phyloP scores from a whole-genome alignment of 2,888 invertebrate species.

The Tromatobia lineatoria region DNA sequence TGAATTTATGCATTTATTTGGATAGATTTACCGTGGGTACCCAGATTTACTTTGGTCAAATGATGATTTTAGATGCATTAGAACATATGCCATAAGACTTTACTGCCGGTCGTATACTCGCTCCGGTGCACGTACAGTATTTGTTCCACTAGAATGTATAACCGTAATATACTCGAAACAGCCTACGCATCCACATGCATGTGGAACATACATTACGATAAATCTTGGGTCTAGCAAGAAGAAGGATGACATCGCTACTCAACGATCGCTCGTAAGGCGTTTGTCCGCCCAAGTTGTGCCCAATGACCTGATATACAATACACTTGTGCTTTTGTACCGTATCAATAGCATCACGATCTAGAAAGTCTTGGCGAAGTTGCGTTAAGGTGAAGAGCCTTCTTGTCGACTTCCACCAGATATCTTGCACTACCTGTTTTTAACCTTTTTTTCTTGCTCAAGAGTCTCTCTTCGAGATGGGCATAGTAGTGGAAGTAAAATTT shows the following conservation, averaged over 20 bases:
- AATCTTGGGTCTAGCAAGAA: conserved; percentile 42
- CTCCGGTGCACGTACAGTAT: conserved; percentile 24
- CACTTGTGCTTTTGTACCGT: conserved; percentile 21
- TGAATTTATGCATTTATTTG: too few relatives aligned
- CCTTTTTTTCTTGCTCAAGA: too few relatives aligned
- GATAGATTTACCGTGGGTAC: too few relatives aligned
- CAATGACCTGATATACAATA: conserved; percentile 43
- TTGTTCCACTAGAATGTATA: conserved; percentile 38
- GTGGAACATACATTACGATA: conserved; percentile 37
- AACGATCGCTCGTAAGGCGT: conserved; percentile 40
- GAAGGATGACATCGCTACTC: background rate
- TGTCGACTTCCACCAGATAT: background rate
- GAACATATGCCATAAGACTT: conserved; percentile 53
- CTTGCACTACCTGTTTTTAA: too few relatives aligned
- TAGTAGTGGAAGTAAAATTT: too few relatives aligned
- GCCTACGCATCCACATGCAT: conserved; percentile 28
- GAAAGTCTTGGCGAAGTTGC: conserved; percentile 16
- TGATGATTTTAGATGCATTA: conserved; percentile 47
- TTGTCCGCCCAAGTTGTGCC: conserved; percentile 42
- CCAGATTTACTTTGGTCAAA: background rate
- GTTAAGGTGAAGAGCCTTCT: background rate
- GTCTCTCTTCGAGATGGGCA: too few relatives aligned
- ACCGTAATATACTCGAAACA: conserved; percentile 52
- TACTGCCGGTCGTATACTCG: conserved; percentile 36
- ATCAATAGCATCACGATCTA: conserved; percentile 18